These are phyloP conservation scores for Leptocoma aspasia DNA, from an alignment of 2,113 vertebrate genomes.

Conservation along the genomic window DNA sequence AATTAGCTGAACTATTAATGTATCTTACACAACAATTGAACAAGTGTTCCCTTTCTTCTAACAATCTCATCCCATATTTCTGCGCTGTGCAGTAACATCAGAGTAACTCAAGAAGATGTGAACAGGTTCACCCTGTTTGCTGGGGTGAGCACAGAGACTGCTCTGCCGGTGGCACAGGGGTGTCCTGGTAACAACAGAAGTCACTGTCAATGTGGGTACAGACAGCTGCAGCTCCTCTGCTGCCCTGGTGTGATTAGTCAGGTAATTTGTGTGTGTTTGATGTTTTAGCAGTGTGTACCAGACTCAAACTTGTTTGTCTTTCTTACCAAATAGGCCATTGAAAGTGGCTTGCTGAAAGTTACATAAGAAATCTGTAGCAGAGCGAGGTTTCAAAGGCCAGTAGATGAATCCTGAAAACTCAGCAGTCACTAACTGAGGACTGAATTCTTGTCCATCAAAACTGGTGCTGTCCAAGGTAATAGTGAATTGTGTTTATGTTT, in stretches of 20 bases:
- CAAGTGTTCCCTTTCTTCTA: not conserved
- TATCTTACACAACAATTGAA: not conserved
- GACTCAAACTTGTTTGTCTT: not conserved
- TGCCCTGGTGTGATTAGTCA: not conserved
- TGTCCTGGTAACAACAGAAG: not conserved
- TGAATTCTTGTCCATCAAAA: not conserved
- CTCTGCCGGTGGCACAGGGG: not conserved
- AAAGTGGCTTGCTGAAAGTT: not conserved
- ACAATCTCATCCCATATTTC: not conserved
- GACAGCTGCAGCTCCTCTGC: not conserved
- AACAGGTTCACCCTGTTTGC: not conserved
- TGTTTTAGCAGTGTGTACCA: not conserved
- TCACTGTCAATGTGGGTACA: not conserved
- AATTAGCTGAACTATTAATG: not conserved
- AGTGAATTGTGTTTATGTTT: not conserved
- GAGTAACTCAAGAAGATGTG: not conserved
- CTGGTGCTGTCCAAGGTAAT: constrained; percentile 47
- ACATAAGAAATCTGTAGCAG: not conserved
- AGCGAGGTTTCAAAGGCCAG: not conserved
- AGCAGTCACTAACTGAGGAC: not conserved
- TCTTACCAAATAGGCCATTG: not conserved
- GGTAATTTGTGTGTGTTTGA: not conserved
- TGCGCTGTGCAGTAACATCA: not conserved
- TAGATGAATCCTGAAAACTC: not conserved
- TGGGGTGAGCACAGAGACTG: not conserved